A percentile compares a stretch with the other conserved stretches of the same genome.
Conservation (phyloP, 2,888 invertebrate species). For the Nomada hirtipes region DNA sequence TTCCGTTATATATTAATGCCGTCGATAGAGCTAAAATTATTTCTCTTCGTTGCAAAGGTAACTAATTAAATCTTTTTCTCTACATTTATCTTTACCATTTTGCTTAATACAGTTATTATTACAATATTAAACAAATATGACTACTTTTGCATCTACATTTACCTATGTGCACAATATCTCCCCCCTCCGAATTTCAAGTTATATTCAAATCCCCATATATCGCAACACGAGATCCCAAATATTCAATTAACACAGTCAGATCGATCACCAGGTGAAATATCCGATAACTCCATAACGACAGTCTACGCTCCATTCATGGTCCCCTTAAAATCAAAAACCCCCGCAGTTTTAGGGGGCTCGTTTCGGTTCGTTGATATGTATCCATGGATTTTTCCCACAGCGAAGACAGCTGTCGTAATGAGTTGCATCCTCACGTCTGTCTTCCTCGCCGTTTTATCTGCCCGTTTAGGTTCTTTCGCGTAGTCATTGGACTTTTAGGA, state of each 20-base stretch:
- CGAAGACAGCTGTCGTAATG: conserved; percentile 83
- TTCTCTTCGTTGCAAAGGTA: no score
- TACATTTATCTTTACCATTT: no score
- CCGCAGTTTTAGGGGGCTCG: conserved; percentile 50
- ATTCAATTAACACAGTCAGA: not conserved
- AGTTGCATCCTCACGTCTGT: conserved; percentile 83
- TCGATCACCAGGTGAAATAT: not conserved
- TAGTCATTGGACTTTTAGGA: conserved; percentile 53
- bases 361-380: conserved; percentile 69
- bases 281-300: not conserved
- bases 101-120: no score
- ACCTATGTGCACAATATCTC: no score
- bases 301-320: conserved; percentile 1
- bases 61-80: no score
- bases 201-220: not conserved
- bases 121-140: no score
- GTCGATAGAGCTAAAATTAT: no score
- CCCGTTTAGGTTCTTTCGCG: conserved; percentile 29
- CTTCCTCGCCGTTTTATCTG: conserved; percentile 51
- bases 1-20: no score
- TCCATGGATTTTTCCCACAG: conserved; percentile 80
- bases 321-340: conserved; percentile 58
- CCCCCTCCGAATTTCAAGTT: not conserved
- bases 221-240: not conserved
- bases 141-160: no score